Evolutionary conservation across 2,113 vertebrate species (phyloP).

Genomic region (Pristiophorus japonicus): DNA sequence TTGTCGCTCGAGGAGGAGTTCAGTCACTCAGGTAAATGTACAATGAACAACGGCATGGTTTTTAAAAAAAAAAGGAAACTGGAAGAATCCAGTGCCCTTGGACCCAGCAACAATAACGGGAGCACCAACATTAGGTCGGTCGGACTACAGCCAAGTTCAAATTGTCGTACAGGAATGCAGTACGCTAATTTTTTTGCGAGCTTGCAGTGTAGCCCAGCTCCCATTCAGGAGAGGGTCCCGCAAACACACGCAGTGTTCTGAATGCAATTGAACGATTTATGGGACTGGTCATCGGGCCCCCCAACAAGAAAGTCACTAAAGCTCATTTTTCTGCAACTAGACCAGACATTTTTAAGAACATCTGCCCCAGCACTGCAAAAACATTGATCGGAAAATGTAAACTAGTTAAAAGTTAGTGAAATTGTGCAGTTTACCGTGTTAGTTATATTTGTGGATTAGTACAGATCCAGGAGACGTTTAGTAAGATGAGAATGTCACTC

Average conservation of each 20-base stretch:
- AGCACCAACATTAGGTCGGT: background rate
- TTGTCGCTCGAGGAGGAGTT: background rate
- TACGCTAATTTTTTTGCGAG: background rate
- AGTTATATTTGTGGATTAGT: slow-evolving; percentile 4
- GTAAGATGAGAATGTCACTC: background rate
- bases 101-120: background rate
- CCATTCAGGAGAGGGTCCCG: background rate
- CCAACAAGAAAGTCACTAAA: background rate
- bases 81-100: background rate
- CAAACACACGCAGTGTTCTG: background rate
- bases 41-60: background rate
- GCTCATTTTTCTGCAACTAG: background rate
- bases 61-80: background rate
- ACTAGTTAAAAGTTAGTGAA: background rate
- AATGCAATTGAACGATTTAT: background rate
- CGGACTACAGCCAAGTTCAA: background rate
- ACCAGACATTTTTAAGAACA: background rate
- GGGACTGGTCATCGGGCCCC: background rate
- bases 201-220: background rate
- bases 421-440: background rate
- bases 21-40: background rate
- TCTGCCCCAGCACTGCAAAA: too few species aligned
- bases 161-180: background rate
- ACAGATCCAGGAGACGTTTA: background rate
- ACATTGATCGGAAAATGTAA: background rate